Evolutionary conservation across 2,888 invertebrate species (phyloP).

Genomic region (Apotomis capreana): DNA sequence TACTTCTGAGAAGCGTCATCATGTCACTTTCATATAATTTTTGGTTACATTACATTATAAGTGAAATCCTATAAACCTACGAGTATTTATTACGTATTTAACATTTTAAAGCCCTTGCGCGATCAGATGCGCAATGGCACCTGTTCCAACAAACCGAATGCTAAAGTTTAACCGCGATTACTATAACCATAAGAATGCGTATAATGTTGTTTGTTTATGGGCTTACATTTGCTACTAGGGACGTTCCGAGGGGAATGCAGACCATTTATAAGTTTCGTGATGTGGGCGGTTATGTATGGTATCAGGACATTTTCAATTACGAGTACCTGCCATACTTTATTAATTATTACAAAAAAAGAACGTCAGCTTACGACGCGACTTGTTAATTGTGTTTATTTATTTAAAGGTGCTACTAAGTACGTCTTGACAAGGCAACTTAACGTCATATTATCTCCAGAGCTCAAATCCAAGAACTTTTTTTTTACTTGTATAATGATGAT

Average conservation of each 20-base stretch:
- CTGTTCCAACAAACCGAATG: slow-evolving; percentile 31
- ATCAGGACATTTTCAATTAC: slow-evolving; percentile 6
- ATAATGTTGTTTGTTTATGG: slow-evolving; percentile 31
- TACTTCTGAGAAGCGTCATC: too few species aligned
- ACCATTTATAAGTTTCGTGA: slow-evolving; percentile 15
- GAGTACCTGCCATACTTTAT: neutral
- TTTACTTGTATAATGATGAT: too few species aligned
- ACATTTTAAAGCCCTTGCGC: slow-evolving; percentile 20
- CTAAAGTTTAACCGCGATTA: slow-evolving; percentile 29
- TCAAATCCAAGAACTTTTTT: too few species aligned
- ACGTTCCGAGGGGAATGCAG: slow-evolving; percentile 4
- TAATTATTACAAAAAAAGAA: too few species aligned
- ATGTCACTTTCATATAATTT: too few species aligned
- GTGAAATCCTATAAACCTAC: too few species aligned
- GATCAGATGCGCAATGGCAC: slow-evolving; percentile 8
- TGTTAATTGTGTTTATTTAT: too few species aligned
- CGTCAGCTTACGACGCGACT: neutral
- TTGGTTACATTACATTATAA: too few species aligned
- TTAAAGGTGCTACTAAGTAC: too few species aligned
- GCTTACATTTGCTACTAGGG: slow-evolving; percentile 18
- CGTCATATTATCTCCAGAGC: too few species aligned
- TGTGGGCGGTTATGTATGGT: neutral
- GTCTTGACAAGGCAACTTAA: too few species aligned
- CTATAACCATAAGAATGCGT: slow-evolving; percentile 32
- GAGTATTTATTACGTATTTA: slow-evolving; percentile 8